Evolutionary conservation across 2,888 invertebrate genomes (phyloP).

Genomic region (Cantharis rustica): DNA sequence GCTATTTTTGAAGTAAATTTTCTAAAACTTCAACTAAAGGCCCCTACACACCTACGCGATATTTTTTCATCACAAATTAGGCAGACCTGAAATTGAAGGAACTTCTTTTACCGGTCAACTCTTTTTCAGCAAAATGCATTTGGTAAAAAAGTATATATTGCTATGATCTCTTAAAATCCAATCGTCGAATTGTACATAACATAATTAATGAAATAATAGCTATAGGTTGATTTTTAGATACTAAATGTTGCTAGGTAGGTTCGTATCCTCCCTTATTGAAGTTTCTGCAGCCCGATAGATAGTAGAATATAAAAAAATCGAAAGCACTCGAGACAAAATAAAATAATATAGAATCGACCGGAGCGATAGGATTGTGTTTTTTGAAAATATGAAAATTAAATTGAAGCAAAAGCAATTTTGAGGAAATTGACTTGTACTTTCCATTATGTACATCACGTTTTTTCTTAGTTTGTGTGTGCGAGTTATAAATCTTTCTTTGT

Average conservation of each 20-base stretch:
- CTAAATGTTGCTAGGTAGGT: too few species aligned
- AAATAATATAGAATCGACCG: neutral
- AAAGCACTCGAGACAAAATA: neutral
- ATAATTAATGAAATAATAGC: too few species aligned
- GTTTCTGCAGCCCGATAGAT: neutral
- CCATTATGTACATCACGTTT: conserved; percentile 23
- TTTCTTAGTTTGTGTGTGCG: conserved; percentile 40
- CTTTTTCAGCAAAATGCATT: too few species aligned
- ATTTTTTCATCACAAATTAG: neutral
- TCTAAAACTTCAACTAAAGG: neutral
- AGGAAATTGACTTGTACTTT: conserved; percentile 6
- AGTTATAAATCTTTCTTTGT: conserved; percentile 50
- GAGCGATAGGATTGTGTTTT: neutral
- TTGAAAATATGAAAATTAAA: neutral
- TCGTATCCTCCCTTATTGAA: neutral
- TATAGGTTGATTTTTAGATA: too few species aligned
- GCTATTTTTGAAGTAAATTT: neutral
- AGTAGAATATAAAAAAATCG: neutral
- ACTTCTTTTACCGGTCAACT: too few species aligned
- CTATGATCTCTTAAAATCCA: too few species aligned
- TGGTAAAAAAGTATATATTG: too few species aligned
- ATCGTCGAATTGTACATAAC: too few species aligned
- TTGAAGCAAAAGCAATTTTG: neutral
- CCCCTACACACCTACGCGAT: neutral
- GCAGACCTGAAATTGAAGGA: too few species aligned